phyloP scores from a whole-genome alignment of 2,888 invertebrate genomes.

The Pseudeuparius sepicola region DNA sequence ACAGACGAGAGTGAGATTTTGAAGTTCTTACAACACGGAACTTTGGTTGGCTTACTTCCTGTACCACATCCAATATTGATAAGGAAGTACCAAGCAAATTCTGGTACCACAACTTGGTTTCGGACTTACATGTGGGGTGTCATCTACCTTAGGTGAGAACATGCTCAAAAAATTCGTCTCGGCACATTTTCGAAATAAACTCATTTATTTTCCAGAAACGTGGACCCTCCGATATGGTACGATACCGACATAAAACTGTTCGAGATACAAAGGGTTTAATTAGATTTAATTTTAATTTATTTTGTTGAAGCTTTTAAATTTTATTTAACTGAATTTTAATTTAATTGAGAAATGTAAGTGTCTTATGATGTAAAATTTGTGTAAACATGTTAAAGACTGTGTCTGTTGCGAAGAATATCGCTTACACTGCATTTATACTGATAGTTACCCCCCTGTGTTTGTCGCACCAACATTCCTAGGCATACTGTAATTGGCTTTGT shows the following conservation, averaged over 20 bases:
- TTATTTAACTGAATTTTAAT: no score
- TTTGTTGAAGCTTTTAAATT: conserved; percentile 10
- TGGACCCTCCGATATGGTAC: conserved; percentile 99
- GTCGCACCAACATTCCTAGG: no score
- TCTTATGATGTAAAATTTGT: no score
- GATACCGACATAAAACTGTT: conserved; percentile 98
- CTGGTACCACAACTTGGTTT: conserved; percentile 98
- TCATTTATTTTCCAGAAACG: conserved; percentile 69
- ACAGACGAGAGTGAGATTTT: conserved; percentile 99
- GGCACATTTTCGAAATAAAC: no score
- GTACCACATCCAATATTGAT: conserved; percentile 99
- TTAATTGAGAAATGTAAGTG: no score
- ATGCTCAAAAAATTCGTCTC: no score
- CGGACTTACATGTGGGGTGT: conserved; percentile 99
- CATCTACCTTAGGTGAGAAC: conserved; percentile 78
- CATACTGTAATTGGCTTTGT: no score
- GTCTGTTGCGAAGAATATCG: no score
- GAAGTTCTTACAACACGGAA: conserved; percentile 97
- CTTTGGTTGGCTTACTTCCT: conserved; percentile 90
- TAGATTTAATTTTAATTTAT: conserved; percentile 12
- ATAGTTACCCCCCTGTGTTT: no score
- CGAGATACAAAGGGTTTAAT: conserved; percentile 91
- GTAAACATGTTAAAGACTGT: no score
- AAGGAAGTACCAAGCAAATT: conserved; percentile 97
- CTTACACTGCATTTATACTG: no score